Evolutionary conservation across 1,140 invertebrate genomes (phyloP).

Genomic region (Goniozus legneri): DNA sequence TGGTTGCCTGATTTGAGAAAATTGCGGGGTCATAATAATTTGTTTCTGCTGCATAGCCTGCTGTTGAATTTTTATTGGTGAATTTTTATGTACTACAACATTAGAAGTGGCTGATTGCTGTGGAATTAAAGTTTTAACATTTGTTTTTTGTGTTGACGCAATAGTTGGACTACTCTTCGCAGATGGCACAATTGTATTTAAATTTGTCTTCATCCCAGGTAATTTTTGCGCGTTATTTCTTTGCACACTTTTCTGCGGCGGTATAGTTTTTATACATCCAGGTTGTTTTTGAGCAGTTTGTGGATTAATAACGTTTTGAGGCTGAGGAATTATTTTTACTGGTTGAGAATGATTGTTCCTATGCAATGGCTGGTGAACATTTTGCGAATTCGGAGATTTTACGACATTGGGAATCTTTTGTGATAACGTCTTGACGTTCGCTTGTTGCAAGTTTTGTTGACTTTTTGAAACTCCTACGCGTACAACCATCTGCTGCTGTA

Average conservation of each 20-base stretch:
- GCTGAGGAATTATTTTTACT: slow-evolving; percentile 41
- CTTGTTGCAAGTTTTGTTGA: slow-evolving; percentile 23
- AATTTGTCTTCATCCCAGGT: slow-evolving; percentile 32
- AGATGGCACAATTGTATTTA: slow-evolving; percentile 31
- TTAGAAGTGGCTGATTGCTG: slow-evolving; percentile 27
- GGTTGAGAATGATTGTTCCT: slow-evolving; percentile 27
- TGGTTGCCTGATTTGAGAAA: slow-evolving; percentile 25
- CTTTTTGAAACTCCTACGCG: slow-evolving; percentile 31
- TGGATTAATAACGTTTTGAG: slow-evolving; percentile 28
- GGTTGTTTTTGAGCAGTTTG: slow-evolving; percentile 38
- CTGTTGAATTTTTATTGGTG: slow-evolving; percentile 36
- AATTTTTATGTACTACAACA: slow-evolving; percentile 26
- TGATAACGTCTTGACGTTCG: slow-evolving; percentile 21
- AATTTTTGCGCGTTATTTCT: slow-evolving; percentile 37
- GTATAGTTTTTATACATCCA: slow-evolving; percentile 48
- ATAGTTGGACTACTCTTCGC: slow-evolving; percentile 22
- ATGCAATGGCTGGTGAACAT: slow-evolving; percentile 21
- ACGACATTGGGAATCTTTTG: slow-evolving; percentile 26
- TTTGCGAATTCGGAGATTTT: slow-evolving; percentile 23
- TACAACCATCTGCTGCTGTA: slow-evolving; percentile 35
- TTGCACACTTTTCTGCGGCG: slow-evolving; percentile 37
- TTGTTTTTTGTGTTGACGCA: slow-evolving; percentile 23
- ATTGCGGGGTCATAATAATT: slow-evolving; percentile 25
- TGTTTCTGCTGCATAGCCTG: slow-evolving; percentile 39
- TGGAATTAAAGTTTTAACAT: slow-evolving; percentile 34